Percentiles rank a stretch among this genome's conserved stretches.
Conservation (phyloP, 2,797 vertebrate genomes). For the Catharus ustulatus region DNA sequence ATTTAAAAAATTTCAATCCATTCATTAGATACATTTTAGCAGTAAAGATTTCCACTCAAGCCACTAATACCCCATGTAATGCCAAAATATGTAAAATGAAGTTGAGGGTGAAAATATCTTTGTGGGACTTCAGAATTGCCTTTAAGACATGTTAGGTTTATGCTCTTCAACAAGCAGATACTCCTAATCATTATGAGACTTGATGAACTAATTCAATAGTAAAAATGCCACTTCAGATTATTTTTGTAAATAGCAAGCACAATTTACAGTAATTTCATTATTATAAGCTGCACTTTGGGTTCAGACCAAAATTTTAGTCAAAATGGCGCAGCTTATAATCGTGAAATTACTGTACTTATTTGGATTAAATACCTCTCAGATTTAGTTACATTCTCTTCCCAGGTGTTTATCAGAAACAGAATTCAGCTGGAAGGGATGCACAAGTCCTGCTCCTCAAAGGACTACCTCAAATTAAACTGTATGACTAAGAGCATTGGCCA, state of each 20-base stretch:
- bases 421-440: neutral
- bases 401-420: neutral
- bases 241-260: neutral
- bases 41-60: neutral
- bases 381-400: neutral
- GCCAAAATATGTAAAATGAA: neutral
- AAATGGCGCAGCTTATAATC: no score
- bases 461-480: neutral
- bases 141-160: neutral
- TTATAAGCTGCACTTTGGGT: no score
- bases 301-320: no score
- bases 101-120: neutral
- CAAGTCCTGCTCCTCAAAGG: neutral
- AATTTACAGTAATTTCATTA: neutral
- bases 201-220: neutral
- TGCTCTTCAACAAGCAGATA: neutral
- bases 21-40: neutral
- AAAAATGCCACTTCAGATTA: neutral
- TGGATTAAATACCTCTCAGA: neutral
- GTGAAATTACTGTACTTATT: neutral
- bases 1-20: neutral
- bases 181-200: neutral
- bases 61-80: neutral
- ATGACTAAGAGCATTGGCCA: neutral
- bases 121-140: neutral